phyloP scores from a whole-genome alignment of 2,113 vertebrate species.

The Etheostoma spectabile region DNA sequence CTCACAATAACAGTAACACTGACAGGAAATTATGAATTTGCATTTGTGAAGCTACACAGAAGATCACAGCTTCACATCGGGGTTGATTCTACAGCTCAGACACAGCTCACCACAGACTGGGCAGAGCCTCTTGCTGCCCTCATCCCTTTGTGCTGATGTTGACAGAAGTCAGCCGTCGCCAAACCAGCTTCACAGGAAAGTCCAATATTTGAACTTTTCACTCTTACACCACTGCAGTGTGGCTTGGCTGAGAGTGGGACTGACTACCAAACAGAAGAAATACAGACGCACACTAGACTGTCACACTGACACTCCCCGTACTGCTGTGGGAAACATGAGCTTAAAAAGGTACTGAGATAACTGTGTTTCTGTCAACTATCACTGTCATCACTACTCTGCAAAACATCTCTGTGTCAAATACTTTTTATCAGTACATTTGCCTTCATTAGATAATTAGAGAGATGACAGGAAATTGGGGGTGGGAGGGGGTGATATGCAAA shows the following conservation, averaged over 20 bases:
- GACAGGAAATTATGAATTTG: background rate
- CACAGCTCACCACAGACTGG: conserved; percentile 75
- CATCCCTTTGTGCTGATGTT: conserved; percentile 76
- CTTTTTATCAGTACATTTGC: background rate
- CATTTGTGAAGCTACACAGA: background rate
- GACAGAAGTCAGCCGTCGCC: conserved; percentile 39
- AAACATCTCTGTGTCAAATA: background rate
- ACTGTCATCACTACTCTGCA: background rate
- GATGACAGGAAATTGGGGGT: too few relatives aligned
- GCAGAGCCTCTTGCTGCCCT: conserved; percentile 26
- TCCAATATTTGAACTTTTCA: conserved; percentile 89
- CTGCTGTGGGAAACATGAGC: background rate
- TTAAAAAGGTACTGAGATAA: background rate
- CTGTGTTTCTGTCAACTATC: background rate
- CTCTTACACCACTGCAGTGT: conserved; percentile 78
- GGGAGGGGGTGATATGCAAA: background rate
- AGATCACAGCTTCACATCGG: background rate
- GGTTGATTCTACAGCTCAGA: conserved; percentile 32
- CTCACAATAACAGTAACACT: background rate
- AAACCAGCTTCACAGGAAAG: conserved; percentile 81
- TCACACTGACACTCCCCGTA: background rate
- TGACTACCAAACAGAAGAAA: conserved; percentile 52
- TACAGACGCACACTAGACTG: conserved; percentile 27
- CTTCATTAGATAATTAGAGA: background rate
- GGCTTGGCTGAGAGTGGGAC: conserved; percentile 61